Conservation (phyloP, 64 coral and sea anemone genomes). For the Actinia tenebrosa region DNA sequence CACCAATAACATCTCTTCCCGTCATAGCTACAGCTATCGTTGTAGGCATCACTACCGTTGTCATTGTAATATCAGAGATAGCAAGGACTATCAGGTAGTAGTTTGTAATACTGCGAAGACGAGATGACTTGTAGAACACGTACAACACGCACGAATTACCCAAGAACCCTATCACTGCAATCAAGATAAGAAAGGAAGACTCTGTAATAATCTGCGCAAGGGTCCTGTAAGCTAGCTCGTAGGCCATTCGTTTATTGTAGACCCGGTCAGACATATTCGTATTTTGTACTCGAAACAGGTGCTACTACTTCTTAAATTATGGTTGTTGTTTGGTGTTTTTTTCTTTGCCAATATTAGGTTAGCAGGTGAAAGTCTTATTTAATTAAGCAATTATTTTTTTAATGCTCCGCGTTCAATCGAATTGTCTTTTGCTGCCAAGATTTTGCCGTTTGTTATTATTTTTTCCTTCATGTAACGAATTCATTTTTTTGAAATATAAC, state of each 20-base stretch:
- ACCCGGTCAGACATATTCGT: too few relatives aligned
- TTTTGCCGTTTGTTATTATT: too few relatives aligned
- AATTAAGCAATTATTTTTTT: too few relatives aligned
- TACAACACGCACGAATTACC: conserved; percentile 41
- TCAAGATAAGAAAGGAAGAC: conserved; percentile 16
- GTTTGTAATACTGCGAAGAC: conserved; percentile 36
- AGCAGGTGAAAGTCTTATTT: too few relatives aligned
- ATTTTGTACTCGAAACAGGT: too few relatives aligned
- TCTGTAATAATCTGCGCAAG: conserved; percentile 12
- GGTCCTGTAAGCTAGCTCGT: background rate
- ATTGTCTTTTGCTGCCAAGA: too few relatives aligned
- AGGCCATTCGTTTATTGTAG: background rate
- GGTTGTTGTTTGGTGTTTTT: too few relatives aligned
- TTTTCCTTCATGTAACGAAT: too few relatives aligned
- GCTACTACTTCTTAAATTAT: too few relatives aligned
- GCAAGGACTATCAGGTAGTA: conserved; percentile 34
- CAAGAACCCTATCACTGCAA: conserved; percentile 9
- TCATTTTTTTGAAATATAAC: too few relatives aligned
- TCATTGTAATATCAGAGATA: conserved; percentile 12
- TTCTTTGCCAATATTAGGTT: too few relatives aligned
- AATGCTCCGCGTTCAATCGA: too few relatives aligned
- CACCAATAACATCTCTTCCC: conserved; percentile 24
- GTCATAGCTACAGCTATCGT: conserved; percentile 23
- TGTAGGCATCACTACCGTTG: conserved; percentile 22
- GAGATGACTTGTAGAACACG: conserved; percentile 33